Base-by-base conservation (phyloP, 2,113 vertebrate genomes). In the Phalacrocorax carbo region DNA sequence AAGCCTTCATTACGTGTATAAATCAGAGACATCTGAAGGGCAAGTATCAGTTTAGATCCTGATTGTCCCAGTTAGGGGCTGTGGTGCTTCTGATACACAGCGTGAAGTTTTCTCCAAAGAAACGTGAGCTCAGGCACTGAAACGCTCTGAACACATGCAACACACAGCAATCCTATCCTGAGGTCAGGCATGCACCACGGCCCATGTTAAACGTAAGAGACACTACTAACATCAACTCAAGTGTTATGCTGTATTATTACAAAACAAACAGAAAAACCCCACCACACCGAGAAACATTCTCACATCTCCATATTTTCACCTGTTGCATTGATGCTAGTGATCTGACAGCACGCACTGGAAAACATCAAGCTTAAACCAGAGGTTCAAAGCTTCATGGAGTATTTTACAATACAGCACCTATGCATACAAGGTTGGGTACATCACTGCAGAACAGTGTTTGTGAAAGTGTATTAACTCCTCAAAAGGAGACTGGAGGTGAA, bases 291-390 rank as follows among this genome's bases (percentile, higher is more conserved):
- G 44, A 75, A 26, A 8, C 23, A 36, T 46, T 32, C 25, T 62
- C 25, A 0, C 22, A 68, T 36, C 20, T 32, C 46, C 26, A 38
- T 10, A 48, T 49, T 34, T 68, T 73, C 26, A 62, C 25, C 15
- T 68, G 13, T 10, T 76, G 18, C 25, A 75, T 5, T 48, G n/a
- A 32, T 30, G 54, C 42, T 25, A 65, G 17, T 11, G 6, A 79
- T 79, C n/a, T 68, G 15, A 79, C 13, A 19, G 6, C 9, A 69
- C 0, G 0, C 5, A 5, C 0, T 71, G 6, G 55, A 93, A 65
- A 73, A 44, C 9, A 66, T 15, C 13, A 75, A 40, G 23, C 51
- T 73, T 55, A 95, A 87, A 64, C 4, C 29, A 68, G 20, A 71
- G 32, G 48, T 22, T 68, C 36, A 76, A 68, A 49, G 48, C 26